Evolutionary conservation across 2,113 vertebrate genomes (phyloP).

Genomic region (Psittacula cyanocephala): DNA sequence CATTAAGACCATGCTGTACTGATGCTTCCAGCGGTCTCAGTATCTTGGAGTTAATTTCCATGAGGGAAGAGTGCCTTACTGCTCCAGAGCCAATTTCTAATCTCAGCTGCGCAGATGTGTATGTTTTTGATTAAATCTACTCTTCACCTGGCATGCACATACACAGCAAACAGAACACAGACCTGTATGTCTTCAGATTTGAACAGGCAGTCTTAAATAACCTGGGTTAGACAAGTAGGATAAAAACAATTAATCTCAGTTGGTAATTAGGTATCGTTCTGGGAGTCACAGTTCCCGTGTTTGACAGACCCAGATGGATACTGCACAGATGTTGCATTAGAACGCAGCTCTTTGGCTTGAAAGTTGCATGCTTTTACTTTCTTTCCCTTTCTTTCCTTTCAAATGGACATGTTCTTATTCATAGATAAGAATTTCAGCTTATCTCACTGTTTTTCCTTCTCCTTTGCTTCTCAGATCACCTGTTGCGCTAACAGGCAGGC

Average conservation of each 20-base stretch:
- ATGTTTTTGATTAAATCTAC: neutral
- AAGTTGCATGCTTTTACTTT: neutral
- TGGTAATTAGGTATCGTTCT: neutral
- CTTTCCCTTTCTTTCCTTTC: neutral
- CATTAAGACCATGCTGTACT: neutral
- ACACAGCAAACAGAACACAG: neutral
- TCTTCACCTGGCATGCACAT: neutral
- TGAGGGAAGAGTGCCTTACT: neutral
- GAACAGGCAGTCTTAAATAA: neutral
- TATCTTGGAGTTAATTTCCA: neutral
- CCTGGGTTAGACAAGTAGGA: neutral
- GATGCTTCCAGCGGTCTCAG: neutral
- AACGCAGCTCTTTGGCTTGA: neutral
- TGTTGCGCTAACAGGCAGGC: neutral
- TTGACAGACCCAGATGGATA: neutral
- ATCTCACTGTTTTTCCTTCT: neutral
- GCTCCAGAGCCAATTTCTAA: neutral
- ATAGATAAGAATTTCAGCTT: neutral
- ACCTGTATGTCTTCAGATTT: neutral
- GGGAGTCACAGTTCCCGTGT: neutral
- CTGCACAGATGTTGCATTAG: neutral
- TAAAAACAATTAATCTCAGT: neutral
- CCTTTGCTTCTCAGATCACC: neutral
- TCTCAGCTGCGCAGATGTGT: neutral
- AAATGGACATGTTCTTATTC: neutral